These are phyloP conservation scores for Carduelis carduelis DNA, from an alignment of 2,797 vertebrate species.

Conservation along the genomic window DNA sequence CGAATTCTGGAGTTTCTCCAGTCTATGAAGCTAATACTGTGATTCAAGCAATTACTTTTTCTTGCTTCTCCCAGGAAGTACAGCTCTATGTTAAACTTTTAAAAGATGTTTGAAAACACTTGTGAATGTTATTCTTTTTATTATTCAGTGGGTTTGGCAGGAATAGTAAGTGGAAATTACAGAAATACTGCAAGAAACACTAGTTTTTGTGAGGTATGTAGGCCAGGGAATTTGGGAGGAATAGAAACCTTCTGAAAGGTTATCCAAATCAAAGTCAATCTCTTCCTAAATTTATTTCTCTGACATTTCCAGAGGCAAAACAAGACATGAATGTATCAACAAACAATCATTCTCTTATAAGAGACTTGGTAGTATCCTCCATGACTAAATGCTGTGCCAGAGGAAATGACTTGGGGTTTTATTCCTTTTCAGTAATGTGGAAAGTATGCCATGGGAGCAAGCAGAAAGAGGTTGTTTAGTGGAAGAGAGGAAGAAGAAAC, in stretches of 20 bases:
- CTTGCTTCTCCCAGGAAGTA: not conserved
- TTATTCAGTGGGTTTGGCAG: not conserved
- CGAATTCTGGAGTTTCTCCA: not conserved
- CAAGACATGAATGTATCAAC: not conserved
- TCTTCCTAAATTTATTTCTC: not conserved
- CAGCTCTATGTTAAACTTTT: not conserved
- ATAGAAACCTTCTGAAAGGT: not conserved
- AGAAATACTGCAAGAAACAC: not conserved
- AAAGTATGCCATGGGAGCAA: constrained; percentile 21
- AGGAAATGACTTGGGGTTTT: constrained; percentile 31
- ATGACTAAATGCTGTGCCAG: not conserved
- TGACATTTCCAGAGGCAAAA: not conserved
- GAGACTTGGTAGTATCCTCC: not conserved
- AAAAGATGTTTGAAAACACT: not conserved
- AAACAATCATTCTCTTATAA: not conserved
- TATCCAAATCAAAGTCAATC: not conserved
- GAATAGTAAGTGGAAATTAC: not conserved
- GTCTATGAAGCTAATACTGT: not conserved
- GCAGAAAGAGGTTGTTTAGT: not conserved
- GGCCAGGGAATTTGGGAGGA: not conserved
- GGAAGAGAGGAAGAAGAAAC: not conserved
- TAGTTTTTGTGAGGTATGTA: not conserved
- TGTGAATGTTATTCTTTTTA: not conserved
- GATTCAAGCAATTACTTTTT: not conserved
- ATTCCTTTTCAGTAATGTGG: constrained; percentile 36